Percentiles rank a stretch among this genome's conserved stretches.
Conservation (phyloP, 1,140 invertebrate species). For the Pseudomyrmex flavicornis region DNA sequence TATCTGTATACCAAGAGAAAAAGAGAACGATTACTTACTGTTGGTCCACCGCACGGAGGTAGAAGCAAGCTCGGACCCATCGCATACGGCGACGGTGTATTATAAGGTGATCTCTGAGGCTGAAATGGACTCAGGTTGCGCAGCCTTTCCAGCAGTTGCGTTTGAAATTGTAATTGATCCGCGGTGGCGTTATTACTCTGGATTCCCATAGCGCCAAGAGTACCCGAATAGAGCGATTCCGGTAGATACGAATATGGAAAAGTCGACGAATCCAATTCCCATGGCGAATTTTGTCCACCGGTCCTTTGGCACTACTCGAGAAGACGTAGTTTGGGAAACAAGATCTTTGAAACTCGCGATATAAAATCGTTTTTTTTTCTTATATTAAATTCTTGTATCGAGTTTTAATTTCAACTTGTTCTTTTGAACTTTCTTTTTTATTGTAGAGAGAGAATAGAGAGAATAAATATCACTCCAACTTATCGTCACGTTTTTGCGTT, state of each 20-base stretch:
- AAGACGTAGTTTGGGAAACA: conserved; percentile 36
- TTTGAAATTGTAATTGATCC: conserved; percentile 84
- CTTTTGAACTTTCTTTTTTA: too few relatives aligned
- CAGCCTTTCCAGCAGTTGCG: conserved; percentile 86
- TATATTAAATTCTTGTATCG: too few relatives aligned
- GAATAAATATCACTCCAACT: too few relatives aligned
- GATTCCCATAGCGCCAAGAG: conserved; percentile 71
- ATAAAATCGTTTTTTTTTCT: neutral
- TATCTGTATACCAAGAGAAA: neutral
- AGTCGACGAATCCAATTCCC: conserved; percentile 80
- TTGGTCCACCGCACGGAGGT: conserved; percentile 75
- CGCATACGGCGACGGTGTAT: conserved; percentile 79
- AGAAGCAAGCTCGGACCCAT: conserved; percentile 76
- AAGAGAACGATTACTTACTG: conserved; percentile 70
- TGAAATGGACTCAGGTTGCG: conserved; percentile 85
- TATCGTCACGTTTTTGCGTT: too few relatives aligned
- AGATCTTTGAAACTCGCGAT: conserved; percentile 20
- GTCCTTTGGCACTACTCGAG: conserved; percentile 68
- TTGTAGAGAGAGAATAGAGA: too few relatives aligned
- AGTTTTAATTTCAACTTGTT: too few relatives aligned
- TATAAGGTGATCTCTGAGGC: conserved; percentile 79
- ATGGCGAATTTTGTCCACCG: conserved; percentile 80
- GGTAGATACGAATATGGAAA: conserved; percentile 78
- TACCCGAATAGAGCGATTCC: conserved; percentile 77
- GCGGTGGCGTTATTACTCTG: conserved; percentile 71